These are phyloP conservation scores for Tokudaia muenninki DNA, from an alignment of 2,797 vertebrate genomes.

Conservation along the genomic window DNA sequence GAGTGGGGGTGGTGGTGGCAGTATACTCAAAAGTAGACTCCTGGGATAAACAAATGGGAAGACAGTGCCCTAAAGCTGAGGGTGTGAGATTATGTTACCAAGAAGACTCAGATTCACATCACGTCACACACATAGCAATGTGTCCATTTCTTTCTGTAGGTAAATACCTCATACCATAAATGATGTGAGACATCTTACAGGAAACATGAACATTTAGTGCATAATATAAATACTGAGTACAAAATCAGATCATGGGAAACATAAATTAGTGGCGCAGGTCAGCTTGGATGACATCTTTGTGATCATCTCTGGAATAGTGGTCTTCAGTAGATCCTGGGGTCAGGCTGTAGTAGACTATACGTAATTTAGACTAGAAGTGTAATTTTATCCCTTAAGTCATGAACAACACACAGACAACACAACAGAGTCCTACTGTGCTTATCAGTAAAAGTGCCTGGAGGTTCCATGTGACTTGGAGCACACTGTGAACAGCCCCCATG, in stretches of 20 bases:
- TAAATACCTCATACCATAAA: background rate
- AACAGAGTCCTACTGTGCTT: background rate
- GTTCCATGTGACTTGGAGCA: background rate
- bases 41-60: background rate
- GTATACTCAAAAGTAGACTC: background rate
- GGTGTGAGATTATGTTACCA: background rate
- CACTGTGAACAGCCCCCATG: accelerated
- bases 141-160: conserved; percentile 52
- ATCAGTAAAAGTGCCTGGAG: background rate
- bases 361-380: background rate
- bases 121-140: background rate
- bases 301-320: background rate
- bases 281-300: background rate
- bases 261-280: conserved; percentile 61
- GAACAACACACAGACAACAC: background rate
- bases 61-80: background rate
- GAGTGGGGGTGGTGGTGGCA: background rate
- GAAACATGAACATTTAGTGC: background rate
- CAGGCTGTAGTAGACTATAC: background rate
- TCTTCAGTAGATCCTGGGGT: background rate
- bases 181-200: background rate
- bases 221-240: conserved; percentile 66
- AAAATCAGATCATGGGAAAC: conserved; percentile 41
- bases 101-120: background rate
- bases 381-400: background rate